These are phyloP conservation scores for Drosophila macrothrix DNA, from an alignment of 2,888 invertebrate genomes.

Conservation along the genomic window DNA sequence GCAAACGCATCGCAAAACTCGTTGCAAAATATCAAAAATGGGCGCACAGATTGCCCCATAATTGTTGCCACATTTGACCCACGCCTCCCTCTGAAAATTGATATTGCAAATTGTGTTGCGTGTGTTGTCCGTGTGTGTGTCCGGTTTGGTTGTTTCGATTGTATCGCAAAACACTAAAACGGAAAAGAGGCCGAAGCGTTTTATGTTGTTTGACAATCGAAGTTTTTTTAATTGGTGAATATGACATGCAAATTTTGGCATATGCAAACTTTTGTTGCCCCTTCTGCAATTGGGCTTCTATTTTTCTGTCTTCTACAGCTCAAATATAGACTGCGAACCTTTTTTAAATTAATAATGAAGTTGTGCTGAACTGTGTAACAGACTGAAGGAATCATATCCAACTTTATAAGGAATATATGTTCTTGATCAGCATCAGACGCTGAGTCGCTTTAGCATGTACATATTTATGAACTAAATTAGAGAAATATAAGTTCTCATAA, in stretches of 20 bases:
- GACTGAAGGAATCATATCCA: neutral
- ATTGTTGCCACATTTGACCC: conserved; percentile 40
- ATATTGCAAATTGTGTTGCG: conserved; percentile 30
- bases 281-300: neutral
- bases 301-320: neutral
- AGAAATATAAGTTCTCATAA: neutral
- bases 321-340: neutral
- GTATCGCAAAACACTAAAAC: conserved; percentile 2
- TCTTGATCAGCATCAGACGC: neutral
- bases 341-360: neutral
- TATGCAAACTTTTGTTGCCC: neutral
- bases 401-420: neutral
- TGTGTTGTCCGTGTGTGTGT: neutral
- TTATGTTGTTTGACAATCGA: conserved; percentile 28
- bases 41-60: conserved; percentile 42
- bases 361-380: neutral
- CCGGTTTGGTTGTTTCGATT: conserved; percentile 4
- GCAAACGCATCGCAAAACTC: conserved; percentile 34
- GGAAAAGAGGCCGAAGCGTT: neutral
- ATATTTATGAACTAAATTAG: neutral
- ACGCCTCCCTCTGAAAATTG: neutral
- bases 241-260: conserved; percentile 6
- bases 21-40: conserved; percentile 33
- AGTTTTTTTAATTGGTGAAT: conserved; percentile 27
- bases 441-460: neutral